Evolutionary conservation across 2,888 invertebrate species (phyloP), one percentile per base, ranked within the genome.

Genomic region (Polietes domitor): DNA sequence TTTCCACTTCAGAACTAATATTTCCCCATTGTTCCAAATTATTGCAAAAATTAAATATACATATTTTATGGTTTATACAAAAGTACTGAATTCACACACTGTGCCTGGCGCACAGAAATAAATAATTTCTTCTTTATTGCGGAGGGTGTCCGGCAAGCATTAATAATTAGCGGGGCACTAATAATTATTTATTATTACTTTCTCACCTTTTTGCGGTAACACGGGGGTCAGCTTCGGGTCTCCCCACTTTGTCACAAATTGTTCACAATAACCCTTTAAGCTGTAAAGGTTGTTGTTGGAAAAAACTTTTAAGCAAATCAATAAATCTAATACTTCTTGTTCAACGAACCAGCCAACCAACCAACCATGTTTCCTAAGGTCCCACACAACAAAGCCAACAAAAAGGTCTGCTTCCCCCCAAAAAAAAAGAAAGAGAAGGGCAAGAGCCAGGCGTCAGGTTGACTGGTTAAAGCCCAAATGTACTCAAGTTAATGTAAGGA

Each of bases 401-500:
- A 47, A 47, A 47, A 47, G 47, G 47, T 41, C 41, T n/a, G 61
- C 61, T 61, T n/a, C 10, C 26, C 1, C 19, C 55, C 24, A 12
- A 10, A 6, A 61, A n/a, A 28, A 12, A 61, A 32, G 63, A 37
- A 63, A 63, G n/a, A 63, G n/a, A 21, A 32, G 7, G 32, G 32
- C 7, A 32, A 32, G 7, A 32, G 32, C 32, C 32, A 3, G 7
- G 7, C 7, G 32, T 65, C 10, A 12, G 65, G 12, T 41, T 21
- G 32, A n/a, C 17, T 58, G n/a, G 21, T 61, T 24, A 58, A 82
- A 61, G 63, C 74, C 32, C 61, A 82, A 70, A 74, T 24, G 21
- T 77, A 70, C 53, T 77, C 37, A 37, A 70, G 41, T 58, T 74
- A 77, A 74, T 80, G 58, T 24, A n/a, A 68, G 10, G 10, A 19